Evolutionary conservation across 2,888 invertebrate genomes (phyloP).

Genomic region (Epirrhoe tristata): DNA sequence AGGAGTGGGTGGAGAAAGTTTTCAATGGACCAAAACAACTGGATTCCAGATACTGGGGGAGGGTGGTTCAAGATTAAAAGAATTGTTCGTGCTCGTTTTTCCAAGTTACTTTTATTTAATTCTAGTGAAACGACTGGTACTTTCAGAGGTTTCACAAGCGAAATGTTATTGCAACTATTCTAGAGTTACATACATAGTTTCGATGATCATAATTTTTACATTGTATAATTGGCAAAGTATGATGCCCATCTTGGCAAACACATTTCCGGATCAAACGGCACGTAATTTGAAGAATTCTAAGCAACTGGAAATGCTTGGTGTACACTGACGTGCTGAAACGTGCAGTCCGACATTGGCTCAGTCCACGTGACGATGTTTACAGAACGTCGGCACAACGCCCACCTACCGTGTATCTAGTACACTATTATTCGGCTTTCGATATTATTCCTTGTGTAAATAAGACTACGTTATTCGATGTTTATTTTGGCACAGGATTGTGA

Average conservation of each 20-base stretch:
- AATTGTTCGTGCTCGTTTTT: no score
- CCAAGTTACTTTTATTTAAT: background rate
- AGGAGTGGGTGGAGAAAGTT: background rate
- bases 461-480: slow-evolving; percentile 20
- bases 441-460: slow-evolving; percentile 22
- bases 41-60: background rate
- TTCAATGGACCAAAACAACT: background rate
- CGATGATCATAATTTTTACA: no score
- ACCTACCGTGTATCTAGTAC: slow-evolving; percentile 5
- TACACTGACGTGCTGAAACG: background rate
- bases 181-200: no score
- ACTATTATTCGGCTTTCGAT: slow-evolving; percentile 7
- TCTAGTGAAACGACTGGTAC: no score
- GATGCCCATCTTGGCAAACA: background rate
- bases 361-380: slow-evolving; percentile 26
- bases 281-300: background rate
- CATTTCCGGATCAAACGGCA: background rate
- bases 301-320: slow-evolving; percentile 10
- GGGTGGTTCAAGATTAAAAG: background rate
- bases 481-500: slow-evolving; percentile 23
- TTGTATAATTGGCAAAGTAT: no score
- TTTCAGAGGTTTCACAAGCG: no score
- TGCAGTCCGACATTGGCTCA: slow-evolving; percentile 4
- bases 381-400: slow-evolving; percentile 17
- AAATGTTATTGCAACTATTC: no score